Evolutionary conservation across 2,888 invertebrate species (phyloP).

Genomic region (Thymelicus sylvestris): DNA sequence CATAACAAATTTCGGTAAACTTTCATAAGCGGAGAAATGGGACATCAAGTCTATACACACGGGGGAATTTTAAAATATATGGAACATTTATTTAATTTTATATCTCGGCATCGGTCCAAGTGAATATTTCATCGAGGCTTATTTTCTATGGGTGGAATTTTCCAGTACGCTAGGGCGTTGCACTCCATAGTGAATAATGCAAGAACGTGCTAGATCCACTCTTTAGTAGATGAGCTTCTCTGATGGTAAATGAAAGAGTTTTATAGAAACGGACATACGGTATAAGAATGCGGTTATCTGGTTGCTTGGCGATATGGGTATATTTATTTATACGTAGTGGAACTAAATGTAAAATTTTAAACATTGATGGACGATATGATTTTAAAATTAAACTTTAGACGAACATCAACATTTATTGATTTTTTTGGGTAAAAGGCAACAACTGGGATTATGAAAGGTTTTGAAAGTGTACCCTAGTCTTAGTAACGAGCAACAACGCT

Average conservation of each 20-base stretch:
- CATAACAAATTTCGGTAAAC: constrained; percentile 32
- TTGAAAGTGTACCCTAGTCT: no score
- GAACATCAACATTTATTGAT: no score
- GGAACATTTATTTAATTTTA: constrained; percentile 39
- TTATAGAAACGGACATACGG: not conserved
- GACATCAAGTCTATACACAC: constrained; percentile 23
- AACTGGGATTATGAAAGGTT: no score
- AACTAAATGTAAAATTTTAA: no score
- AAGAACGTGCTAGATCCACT: constrained; percentile 46
- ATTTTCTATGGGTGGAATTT: constrained; percentile 51
- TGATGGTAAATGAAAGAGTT: constrained; percentile 20
- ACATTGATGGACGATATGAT: no score
- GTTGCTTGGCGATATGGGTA: not conserved
- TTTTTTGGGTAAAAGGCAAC: no score
- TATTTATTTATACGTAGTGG: no score
- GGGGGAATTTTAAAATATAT: constrained; percentile 35
- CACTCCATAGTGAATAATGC: constrained; percentile 81
- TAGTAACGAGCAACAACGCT: no score
- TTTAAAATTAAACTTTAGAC: no score
- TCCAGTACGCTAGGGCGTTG: constrained; percentile 62
- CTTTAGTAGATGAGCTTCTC: constrained; percentile 33
- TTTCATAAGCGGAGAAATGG: constrained; percentile 30
- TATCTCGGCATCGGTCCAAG: constrained; percentile 36
- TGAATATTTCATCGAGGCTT: constrained; percentile 43
- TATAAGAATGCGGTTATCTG: not conserved